Evolutionary conservation across 1,140 invertebrate genomes (phyloP), one percentile per base, ranked within the genome.

Genomic region (Meloidogyne chitwoodi): DNA sequence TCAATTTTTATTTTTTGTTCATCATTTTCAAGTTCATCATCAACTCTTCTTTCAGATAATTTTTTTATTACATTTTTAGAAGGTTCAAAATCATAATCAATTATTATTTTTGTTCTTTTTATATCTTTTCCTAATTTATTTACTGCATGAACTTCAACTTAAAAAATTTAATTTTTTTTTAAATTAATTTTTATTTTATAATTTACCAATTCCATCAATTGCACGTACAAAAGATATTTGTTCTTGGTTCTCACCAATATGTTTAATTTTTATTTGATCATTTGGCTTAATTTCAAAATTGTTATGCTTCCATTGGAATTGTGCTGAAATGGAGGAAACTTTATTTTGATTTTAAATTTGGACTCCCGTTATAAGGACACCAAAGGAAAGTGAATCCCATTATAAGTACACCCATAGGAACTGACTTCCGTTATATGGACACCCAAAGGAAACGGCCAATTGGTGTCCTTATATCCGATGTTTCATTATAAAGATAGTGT

Each of bases 261-360:
- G 77, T 48, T 78, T 67, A 41, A 86, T 86, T 38, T 75, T 68
- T 12, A 84, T 69, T 22, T 78, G n/a, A 68, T 82, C 74, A 48
- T 77, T 80, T 1, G 19, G 22, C 62, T 83, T 81, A 19, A 85
- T 56, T 74, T 85, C 84, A 64, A 85, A 85, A 62, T 85, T 85
- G 68, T 85, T 85, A 24, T 81, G 63, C 38, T 75, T 48, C 84
- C 84, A 85, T 48, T 75, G 61, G 44, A 85, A 85, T 22, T 73
- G 56, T 12, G 84, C 83, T 65, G 56, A 24, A 72, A 14, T 24
- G n/a, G 22, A 26, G 19, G 29, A 6, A 65, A 11, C 12, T 65
- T 65, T 63, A 27, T 41, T 62, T 10, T 14, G 6, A 11, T 8
- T 56, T n/a, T 71, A 19, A 26, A 2, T 8, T 61, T 10, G 19